These are phyloP conservation scores for Hyla sarda DNA, from an alignment of 2,113 vertebrate species.

Conservation along the genomic window DNA sequence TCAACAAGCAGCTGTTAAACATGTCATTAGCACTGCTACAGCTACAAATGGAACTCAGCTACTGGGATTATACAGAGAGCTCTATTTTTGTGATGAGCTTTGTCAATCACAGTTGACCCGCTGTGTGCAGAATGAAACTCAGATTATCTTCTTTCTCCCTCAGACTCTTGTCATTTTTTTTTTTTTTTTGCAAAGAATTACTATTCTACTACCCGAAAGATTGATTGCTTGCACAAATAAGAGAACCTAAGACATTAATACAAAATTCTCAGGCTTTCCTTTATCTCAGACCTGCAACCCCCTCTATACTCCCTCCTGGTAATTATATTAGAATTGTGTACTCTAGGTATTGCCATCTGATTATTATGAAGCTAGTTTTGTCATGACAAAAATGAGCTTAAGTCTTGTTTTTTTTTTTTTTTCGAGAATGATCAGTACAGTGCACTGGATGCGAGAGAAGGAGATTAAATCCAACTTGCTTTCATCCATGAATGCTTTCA, in stretches of 20 bases:
- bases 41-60: conserved; percentile 85
- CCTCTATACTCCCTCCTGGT: conserved; percentile 81
- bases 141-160: conserved; percentile 86
- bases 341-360: conserved; percentile 84
- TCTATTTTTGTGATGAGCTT: conserved; percentile 85
- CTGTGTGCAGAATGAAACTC: conserved; percentile 87
- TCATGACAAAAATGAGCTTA: conserved; percentile 89
- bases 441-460: conserved; percentile 85
- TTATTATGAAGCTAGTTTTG: conserved; percentile 85
- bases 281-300: conserved; percentile 85
- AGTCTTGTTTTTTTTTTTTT: conserved; percentile 80
- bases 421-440: conserved; percentile 83
- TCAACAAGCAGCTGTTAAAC: conserved; percentile 90
- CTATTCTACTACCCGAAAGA: conserved; percentile 84
- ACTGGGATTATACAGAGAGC: conserved; percentile 81
- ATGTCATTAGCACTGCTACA: conserved; percentile 85
- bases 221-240: conserved; percentile 88
- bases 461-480: conserved; percentile 96
- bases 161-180: conserved; percentile 83
- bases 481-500: conserved; percentile 97
- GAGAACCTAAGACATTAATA: conserved; percentile 85
- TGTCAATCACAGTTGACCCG: conserved; percentile 85
- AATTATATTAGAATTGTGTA: conserved; percentile 88
- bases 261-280: conserved; percentile 85
- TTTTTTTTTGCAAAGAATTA: conserved; percentile 77